These are phyloP conservation scores for Standfussiana lucernea DNA, from an alignment of 2,888 invertebrate genomes.

Conservation along the genomic window DNA sequence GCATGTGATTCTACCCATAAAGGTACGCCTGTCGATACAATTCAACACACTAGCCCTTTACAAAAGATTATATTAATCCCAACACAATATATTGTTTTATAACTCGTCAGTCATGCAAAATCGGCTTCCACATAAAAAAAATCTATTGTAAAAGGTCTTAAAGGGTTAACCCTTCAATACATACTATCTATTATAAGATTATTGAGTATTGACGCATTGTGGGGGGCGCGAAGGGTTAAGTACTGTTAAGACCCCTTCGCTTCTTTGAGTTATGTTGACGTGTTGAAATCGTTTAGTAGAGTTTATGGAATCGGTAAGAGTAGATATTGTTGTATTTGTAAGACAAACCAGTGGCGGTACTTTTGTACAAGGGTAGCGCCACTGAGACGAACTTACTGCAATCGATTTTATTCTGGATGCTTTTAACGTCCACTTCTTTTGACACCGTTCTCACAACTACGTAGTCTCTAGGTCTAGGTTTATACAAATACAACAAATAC, in stretches of 20 bases:
- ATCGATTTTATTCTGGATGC: background rate
- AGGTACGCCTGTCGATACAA: conserved; percentile 21
- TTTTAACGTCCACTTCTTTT: background rate
- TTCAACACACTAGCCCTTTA: conserved; percentile 22
- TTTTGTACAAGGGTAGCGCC: background rate
- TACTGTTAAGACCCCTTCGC: conserved; percentile 72
- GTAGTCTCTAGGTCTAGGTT: no score
- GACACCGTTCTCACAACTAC: background rate
- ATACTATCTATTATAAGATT: conserved; percentile 86
- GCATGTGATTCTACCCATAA: background rate
- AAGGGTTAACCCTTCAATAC: conserved; percentile 74
- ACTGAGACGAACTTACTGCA: background rate
- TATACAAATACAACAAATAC: no score
- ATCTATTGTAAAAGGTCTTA: conserved; percentile 63
- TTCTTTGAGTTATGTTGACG: conserved; percentile 54
- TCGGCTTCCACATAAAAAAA: conserved; percentile 72
- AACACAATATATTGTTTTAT: conserved; percentile 71
- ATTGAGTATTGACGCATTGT: conserved; percentile 89
- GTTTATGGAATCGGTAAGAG: conserved; percentile 26
- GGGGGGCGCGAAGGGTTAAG: conserved; percentile 86
- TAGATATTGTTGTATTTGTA: conserved; percentile 11
- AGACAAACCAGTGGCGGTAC: background rate
- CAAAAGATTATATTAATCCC: conserved; percentile 53
- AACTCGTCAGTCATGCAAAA: conserved; percentile 77
- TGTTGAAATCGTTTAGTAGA: conserved; percentile 56